phyloP scores from a whole-genome alignment of 2,113 vertebrate genomes.

The Macaca fascicularis region T2T-MFA8v1.1 NC_088392.1:43703001-43703500 shows the following conservation, averaged over 20 bases:
- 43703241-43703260: background rate
- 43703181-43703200: conserved; percentile 23
- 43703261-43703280: conserved; percentile 83
- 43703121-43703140: conserved; percentile 20
- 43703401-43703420: conserved; percentile 84
- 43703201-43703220: background rate
- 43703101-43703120: conserved; percentile 13
- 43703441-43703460: background rate
- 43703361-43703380: conserved; percentile 77
- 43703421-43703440: conserved; percentile 16
- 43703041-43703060: background rate
- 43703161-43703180: background rate
- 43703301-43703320: conserved; percentile 84
- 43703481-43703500: background rate
- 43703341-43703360: conserved; percentile 79
- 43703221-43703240: background rate
- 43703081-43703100: conserved; percentile 19
- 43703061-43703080: conserved; percentile 1
- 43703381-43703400: conserved; percentile 82
- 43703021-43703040: background rate
- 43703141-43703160: background rate
- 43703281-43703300: conserved; percentile 89
- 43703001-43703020: background rate
- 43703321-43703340: conserved; percentile 79
- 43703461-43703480: background rate